Base-by-base conservation (phyloP, 2,113 vertebrate genomes). In the Dermatemys mawii region DNA sequence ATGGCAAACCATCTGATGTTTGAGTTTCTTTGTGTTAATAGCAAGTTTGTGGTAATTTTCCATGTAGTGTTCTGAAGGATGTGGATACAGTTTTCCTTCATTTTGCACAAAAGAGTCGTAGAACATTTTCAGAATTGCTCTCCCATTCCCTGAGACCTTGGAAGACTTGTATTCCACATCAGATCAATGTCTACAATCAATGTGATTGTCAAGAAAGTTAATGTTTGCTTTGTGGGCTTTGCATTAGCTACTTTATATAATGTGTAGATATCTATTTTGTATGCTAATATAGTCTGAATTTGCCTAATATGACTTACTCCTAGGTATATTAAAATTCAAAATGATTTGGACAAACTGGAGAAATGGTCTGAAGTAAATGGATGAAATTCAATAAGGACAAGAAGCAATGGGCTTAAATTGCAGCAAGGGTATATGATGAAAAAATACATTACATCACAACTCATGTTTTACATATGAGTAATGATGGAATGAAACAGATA, bases 391-490 rank as follows among this genome's bases (percentile, higher is more conserved):
- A n/a, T n/a, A n/a, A n/a, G n/a, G n/a, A n/a, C n/a, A n/a, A n/a
- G n/a, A n/a, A n/a, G n/a, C n/a, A n/a, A n/a, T n/a, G n/a, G n/a
- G n/a, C n/a, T n/a, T n/a, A n/a, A n/a, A n/a, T n/a, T n/a, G n/a
- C n/a, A n/a, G n/a, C n/a, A n/a, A n/a, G n/a, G 80, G 8, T 14
- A 32, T 57, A 85, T 14, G n/a, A 90, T 50, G 79, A 92, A 81
- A 11, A 92, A 92, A 83, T 24, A 9, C 44, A 94, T 89, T 91
- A 94, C 44, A 57, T 88, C 92, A 57, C 57, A 95, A 96, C 10
- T 79, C 73, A 90, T 49, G 6, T 49, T 88, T 90, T 94, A 79
- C 49, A 35, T 91, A 55, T 81, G n/a, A 94, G 10, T 76, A 89
- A 83, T 41, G 4, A 4, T 90, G 60, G 49, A 83, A 93, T 38